A percentile compares a stretch with the other conserved stretches of the same genome.
Conservation (phyloP, 1,140 invertebrate species). For the Telenomus remus region DNA sequence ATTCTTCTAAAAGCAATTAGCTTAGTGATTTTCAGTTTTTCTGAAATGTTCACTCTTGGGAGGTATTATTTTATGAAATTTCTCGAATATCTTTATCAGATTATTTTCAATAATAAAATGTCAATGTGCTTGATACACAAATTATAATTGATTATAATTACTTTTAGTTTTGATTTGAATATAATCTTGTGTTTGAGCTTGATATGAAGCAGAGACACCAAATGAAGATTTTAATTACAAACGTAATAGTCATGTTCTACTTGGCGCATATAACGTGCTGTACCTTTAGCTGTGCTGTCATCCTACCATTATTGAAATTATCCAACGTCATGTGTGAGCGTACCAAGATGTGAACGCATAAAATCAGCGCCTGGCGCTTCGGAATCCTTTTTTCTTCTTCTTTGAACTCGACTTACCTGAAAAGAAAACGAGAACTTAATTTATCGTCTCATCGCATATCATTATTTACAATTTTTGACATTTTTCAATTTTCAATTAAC, state of each 20-base stretch:
- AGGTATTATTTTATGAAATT: too few relatives aligned
- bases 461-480: too few relatives aligned
- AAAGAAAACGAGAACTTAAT: conserved; percentile 4
- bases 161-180: background rate
- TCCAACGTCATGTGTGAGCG: background rate
- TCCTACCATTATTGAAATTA: conserved; percentile 44
- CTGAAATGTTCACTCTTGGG: too few relatives aligned
- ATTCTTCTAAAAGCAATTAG: too few relatives aligned
- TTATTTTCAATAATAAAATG: too few relatives aligned
- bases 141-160: background rate
- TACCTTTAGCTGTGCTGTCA: conserved; percentile 30
- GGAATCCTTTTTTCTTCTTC: background rate
- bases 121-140: too few relatives aligned
- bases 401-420: conserved; percentile 16
- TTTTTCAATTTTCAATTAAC: too few relatives aligned
- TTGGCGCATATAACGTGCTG: conserved; percentile 17
- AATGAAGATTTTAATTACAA: conserved; percentile 48
- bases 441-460: too few relatives aligned
- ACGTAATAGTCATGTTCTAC: conserved; percentile 44
- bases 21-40: too few relatives aligned
- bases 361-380: too few relatives aligned
- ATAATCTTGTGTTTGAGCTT: background rate
- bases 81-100: too few relatives aligned
- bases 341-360: background rate
- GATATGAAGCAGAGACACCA: conserved; percentile 8